Conservation (phyloP, 1,140 invertebrate genomes). For the Drosophila burlai region DNA sequence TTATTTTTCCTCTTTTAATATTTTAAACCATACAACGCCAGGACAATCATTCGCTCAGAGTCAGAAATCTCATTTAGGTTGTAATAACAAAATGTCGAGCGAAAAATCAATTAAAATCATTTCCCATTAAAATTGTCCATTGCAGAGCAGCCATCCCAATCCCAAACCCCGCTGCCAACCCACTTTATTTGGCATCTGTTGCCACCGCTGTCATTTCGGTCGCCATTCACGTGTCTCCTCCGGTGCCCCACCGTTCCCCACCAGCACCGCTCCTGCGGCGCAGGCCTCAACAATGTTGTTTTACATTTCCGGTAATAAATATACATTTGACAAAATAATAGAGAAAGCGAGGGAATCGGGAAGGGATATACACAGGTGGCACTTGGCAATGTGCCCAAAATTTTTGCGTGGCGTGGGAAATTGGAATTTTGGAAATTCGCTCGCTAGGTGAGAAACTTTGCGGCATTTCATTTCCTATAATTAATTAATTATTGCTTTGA, state of each 20-base stretch:
- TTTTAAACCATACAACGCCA: slow-evolving; percentile 7
- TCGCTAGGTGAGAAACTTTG: slow-evolving; percentile 77
- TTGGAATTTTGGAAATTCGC: slow-evolving; percentile 70
- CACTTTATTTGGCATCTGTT: slow-evolving; percentile 66
- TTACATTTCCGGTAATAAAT: slow-evolving; percentile 83
- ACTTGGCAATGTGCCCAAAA: slow-evolving; percentile 69
- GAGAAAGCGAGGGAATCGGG: slow-evolving; percentile 13
- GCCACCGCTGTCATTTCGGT: slow-evolving; percentile 66
- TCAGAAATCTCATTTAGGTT: slow-evolving; percentile 67
- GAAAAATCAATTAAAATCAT: slow-evolving; percentile 80
- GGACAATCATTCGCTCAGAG: slow-evolving; percentile 15
- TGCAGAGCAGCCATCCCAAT: slow-evolving; percentile 13
- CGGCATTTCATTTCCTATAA: slow-evolving; percentile 80
- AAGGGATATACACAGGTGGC: slow-evolving; percentile 19
- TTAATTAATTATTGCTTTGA: slow-evolving; percentile 73
- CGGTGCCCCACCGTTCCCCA: too few relatives aligned
- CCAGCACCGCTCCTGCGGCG: background rate
- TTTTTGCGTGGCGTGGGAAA: slow-evolving; percentile 66
- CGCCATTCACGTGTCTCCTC: slow-evolving; percentile 36
- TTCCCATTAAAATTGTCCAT: slow-evolving; percentile 66
- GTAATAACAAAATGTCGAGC: slow-evolving; percentile 68
- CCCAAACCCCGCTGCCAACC: slow-evolving; percentile 2
- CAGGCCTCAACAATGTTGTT: slow-evolving; percentile 62
- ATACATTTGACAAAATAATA: slow-evolving; percentile 79
- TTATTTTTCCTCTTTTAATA: slow-evolving; percentile 13